These are phyloP conservation scores for Mustela lutreola DNA, from an alignment of 2,113 vertebrate genomes.

Conservation along the genomic window DNA sequence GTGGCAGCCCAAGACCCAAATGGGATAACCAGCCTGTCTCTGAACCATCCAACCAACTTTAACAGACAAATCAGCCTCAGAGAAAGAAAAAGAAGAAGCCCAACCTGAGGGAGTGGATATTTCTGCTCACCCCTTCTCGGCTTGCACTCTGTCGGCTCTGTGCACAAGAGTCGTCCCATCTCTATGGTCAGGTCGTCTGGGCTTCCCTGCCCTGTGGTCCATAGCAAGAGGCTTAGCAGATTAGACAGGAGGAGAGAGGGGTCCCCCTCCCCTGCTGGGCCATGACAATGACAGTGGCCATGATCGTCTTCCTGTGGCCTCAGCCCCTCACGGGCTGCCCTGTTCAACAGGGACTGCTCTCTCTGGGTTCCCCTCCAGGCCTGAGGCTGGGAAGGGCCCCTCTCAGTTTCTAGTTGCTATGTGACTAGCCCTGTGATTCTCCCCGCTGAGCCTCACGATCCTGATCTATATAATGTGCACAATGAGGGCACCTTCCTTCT, in stretches of 20 bases:
- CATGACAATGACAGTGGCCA: no score
- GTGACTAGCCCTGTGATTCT: background rate
- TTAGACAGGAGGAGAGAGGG: background rate
- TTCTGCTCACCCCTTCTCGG: background rate
- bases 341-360: no score
- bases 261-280: background rate
- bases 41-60: background rate
- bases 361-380: background rate
- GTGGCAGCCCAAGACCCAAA: background rate
- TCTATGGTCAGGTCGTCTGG: background rate
- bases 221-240: background rate
- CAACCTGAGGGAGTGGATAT: background rate
- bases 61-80: background rate
- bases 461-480: background rate
- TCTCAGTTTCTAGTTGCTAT: background rate
- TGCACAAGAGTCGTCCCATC: background rate
- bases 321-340: background rate
- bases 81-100: background rate
- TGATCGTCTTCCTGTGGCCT: background rate
- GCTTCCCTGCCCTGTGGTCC: background rate
- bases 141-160: background rate
- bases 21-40: background rate
- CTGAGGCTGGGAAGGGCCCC: background rate
- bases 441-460: background rate
- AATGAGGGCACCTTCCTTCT: background rate